Percentiles rank a stretch among this genome's conserved stretches.
phyloP scores from a whole-genome alignment of 2,113 vertebrate species.

The Axis porcinus region DNA sequence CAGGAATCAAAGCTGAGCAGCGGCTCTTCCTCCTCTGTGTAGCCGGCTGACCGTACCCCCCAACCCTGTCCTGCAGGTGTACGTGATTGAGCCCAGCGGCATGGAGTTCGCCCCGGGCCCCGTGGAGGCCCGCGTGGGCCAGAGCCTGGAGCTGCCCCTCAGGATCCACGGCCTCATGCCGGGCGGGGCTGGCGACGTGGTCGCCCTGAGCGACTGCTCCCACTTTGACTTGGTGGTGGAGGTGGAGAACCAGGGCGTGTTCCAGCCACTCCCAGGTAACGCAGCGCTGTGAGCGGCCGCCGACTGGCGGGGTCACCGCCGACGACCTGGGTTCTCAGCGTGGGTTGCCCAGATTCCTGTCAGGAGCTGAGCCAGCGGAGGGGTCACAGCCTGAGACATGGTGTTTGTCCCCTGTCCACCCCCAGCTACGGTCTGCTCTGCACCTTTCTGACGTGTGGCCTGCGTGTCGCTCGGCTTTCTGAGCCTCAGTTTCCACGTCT shows the following conservation, averaged over 20 bases:
- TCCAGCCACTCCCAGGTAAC: constrained; percentile 86
- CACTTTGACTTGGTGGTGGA: constrained; percentile 90
- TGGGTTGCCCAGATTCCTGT: too few species aligned
- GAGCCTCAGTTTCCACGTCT: not conserved
- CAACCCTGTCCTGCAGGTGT: constrained; percentile 81
- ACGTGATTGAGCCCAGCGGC: constrained; percentile 90
- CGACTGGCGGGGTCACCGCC: fast-evolving
- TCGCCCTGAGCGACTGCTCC: constrained; percentile 93
- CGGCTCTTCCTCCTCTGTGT: fast-evolving
- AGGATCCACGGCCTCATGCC: constrained; percentile 85
- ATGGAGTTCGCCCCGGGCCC: constrained; percentile 92
- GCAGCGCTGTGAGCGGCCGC: fast-evolving
- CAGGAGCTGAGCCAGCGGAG: not conserved
- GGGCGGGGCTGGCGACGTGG: constrained; percentile 73
- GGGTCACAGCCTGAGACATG: not conserved
- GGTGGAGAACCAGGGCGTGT: constrained; percentile 88
- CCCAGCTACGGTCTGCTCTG: not conserved
- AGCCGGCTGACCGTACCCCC: not conserved
- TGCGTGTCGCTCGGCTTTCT: fast-evolving
- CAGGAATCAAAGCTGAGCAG: fast-evolving
- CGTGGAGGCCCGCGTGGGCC: constrained; percentile 89
- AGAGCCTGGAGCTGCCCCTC: constrained; percentile 90
- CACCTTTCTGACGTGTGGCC: fast-evolving
- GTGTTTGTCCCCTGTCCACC: fast-evolving
- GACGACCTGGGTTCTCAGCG: fast-evolving